Evolutionary conservation across 1,140 invertebrate genomes (phyloP).

Genomic region (Zaprionus nigranus): DNA sequence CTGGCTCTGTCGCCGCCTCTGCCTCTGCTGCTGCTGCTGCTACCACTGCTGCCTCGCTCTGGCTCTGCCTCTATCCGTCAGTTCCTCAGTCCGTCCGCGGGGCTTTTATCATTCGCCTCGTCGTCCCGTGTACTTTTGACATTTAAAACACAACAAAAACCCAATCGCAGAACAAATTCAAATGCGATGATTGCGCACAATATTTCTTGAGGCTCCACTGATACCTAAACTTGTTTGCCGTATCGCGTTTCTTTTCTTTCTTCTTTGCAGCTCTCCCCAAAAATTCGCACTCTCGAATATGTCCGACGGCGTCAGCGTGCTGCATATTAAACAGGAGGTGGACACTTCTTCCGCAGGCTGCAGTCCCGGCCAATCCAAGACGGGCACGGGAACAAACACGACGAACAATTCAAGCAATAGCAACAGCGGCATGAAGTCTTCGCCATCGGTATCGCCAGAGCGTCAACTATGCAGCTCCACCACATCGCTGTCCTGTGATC

Average conservation of each 20-base stretch:
- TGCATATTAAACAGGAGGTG: slow-evolving; percentile 83
- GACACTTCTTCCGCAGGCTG: slow-evolving; percentile 67
- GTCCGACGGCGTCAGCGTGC: slow-evolving; percentile 76
- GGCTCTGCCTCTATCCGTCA: neutral
- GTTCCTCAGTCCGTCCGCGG: neutral
- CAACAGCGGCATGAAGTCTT: slow-evolving; percentile 75
- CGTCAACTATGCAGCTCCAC: slow-evolving; percentile 92
- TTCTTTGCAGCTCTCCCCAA: slow-evolving; percentile 19
- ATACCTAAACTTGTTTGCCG: neutral
- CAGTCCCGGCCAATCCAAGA: slow-evolving; percentile 71
- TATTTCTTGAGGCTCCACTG: slow-evolving; percentile 12
- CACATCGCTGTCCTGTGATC: slow-evolving; percentile 89
- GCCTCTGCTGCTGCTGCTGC: no score
- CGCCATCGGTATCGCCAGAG: slow-evolving; percentile 89
- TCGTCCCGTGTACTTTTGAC: slow-evolving; percentile 63
- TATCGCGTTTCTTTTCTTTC: slow-evolving; percentile 3
- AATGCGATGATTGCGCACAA: slow-evolving; percentile 40
- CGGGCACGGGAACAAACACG: slow-evolving; percentile 38
- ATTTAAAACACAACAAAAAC: slow-evolving; percentile 44
- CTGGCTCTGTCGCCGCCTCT: neutral
- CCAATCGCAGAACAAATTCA: slow-evolving; percentile 40
- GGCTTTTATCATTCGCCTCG: slow-evolving; percentile 40
- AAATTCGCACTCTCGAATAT: slow-evolving; percentile 57
- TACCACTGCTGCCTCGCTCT: no score
- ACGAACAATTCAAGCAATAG: slow-evolving; percentile 56